phyloP scores from a whole-genome alignment of 2,797 vertebrate species.

The Diglossa cyanea region DNA sequence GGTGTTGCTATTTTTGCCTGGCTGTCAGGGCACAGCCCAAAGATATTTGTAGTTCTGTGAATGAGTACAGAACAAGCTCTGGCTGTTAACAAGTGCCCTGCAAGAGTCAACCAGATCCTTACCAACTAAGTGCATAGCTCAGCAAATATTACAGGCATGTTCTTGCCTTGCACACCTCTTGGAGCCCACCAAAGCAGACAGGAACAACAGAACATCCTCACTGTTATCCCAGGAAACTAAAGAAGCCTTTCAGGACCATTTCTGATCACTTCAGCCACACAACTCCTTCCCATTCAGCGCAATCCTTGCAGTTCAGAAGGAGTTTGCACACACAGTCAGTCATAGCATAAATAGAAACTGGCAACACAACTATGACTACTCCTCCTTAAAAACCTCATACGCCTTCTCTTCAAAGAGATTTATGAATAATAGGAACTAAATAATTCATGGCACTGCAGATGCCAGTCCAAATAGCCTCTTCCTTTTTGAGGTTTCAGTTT shows the following conservation, averaged over 20 bases:
- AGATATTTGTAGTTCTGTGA: not conserved
- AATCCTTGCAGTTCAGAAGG: not conserved
- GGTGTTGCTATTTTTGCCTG: not conserved
- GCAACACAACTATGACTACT: constrained; percentile 42
- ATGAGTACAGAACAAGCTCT: not conserved
- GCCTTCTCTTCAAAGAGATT: constrained; percentile 74
- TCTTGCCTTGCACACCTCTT: not conserved
- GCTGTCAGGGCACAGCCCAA: not conserved
- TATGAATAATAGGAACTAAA: constrained; percentile 78
- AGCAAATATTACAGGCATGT: not conserved
- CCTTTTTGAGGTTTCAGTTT: constrained; percentile 76
- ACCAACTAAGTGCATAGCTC: not conserved
- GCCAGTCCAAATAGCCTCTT: constrained; percentile 77
- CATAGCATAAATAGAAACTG: constrained; percentile 32
- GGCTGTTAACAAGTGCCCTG: not conserved
- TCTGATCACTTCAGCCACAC: not conserved
- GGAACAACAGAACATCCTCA: not conserved
- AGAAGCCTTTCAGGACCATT: not conserved
- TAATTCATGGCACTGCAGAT: constrained; percentile 77
- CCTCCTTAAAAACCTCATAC: constrained; percentile 69
- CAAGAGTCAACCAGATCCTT: not conserved
- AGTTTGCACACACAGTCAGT: not conserved
- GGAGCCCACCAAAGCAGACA: not conserved
- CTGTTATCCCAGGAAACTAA: not conserved
- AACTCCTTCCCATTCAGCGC: not conserved